Evolutionary conservation across 2,888 invertebrate species (phyloP).

Genomic region (Nemoura dubitans): DNA sequence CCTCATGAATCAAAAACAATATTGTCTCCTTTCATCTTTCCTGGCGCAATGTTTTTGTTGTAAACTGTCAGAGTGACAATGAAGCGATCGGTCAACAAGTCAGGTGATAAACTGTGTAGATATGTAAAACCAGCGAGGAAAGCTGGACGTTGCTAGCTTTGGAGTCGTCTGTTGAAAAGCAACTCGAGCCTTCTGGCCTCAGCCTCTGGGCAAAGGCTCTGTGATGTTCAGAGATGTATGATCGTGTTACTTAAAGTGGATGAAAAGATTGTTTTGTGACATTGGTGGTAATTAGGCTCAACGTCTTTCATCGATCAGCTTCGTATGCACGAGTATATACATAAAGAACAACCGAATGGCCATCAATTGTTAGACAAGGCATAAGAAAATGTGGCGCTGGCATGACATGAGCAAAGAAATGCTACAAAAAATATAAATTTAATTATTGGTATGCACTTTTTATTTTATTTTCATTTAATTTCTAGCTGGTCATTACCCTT

Average conservation of each 20-base stretch:
- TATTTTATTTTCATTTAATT: too few relatives aligned
- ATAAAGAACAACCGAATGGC: too few relatives aligned
- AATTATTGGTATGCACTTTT: too few relatives aligned
- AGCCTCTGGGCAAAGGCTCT: background rate
- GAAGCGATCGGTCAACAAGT: constrained; percentile 39
- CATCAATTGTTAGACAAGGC: too few relatives aligned
- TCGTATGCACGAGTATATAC: background rate
- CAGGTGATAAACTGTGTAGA: constrained; percentile 35
- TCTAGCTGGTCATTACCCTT: too few relatives aligned
- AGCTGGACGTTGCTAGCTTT: background rate
- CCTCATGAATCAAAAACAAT: background rate
- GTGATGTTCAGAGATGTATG: background rate
- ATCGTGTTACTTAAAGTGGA: background rate
- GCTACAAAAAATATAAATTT: too few relatives aligned
- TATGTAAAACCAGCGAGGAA: background rate
- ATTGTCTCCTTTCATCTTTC: constrained; percentile 7
- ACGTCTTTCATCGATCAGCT: background rate
- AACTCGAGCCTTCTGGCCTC: background rate
- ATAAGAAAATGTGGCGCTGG: too few relatives aligned
- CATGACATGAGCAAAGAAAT: too few relatives aligned
- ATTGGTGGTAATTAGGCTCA: background rate
- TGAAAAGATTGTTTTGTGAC: background rate
- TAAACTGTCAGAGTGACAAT: constrained; percentile 40
- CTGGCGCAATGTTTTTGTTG: constrained; percentile 14
- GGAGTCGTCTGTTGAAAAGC: background rate